Conservation (phyloP, 2,888 invertebrate genomes). For the Spisula solida region DNA sequence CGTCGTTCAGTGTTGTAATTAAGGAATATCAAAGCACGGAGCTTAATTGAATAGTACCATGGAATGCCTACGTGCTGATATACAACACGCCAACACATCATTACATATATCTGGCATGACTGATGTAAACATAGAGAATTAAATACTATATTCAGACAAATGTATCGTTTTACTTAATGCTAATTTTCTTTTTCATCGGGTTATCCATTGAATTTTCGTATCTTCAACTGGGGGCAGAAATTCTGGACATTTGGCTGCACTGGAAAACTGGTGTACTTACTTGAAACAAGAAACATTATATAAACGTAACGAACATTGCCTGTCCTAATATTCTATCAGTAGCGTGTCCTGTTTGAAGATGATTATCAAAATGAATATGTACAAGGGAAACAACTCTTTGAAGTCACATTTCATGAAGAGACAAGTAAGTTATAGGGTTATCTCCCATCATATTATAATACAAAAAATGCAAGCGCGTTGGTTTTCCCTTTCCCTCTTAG, state of each 20-base stretch:
- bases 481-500: too few relatives aligned
- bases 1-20: background rate
- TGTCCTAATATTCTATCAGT: too few relatives aligned
- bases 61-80: background rate
- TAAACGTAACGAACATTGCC: too few relatives aligned
- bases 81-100: background rate
- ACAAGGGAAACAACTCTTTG: background rate
- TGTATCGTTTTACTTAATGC: too few relatives aligned
- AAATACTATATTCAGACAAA: background rate
- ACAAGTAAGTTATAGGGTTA: background rate
- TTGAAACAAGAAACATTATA: too few relatives aligned
- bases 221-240: too few relatives aligned
- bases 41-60: background rate
- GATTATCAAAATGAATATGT: background rate
- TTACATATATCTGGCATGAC: background rate
- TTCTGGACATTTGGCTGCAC: too few relatives aligned
- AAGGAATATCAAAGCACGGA: background rate
- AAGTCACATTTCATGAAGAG: background rate
- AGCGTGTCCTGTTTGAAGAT: too few relatives aligned
- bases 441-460: background rate
- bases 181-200: too few relatives aligned
- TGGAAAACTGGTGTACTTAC: too few relatives aligned
- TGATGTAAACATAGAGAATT: background rate
- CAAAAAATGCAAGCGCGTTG: too few relatives aligned
- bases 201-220: too few relatives aligned